Base-by-base conservation (phyloP, 1,140 invertebrate species). In the Orius insidiosus region DNA sequence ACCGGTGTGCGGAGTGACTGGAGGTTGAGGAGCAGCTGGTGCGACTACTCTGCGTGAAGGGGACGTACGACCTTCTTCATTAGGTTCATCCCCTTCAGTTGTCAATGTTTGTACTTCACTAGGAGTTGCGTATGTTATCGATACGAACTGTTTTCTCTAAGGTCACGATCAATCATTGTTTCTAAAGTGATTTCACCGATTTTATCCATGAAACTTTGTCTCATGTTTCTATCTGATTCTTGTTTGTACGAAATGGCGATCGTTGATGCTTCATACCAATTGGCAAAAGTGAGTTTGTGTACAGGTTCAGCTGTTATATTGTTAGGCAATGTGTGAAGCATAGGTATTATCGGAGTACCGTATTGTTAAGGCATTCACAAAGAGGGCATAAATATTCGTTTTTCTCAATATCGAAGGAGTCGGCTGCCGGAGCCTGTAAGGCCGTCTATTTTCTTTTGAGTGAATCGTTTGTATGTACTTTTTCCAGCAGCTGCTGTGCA, bases 381-480 rank as follows among this genome's bases (percentile, higher is more conserved):
- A 98, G 71, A 1, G 95, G 95, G 62, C 95, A 98, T 5, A 97
- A 68, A 65, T 92, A 98, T 63, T 98, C 95, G 41, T 82, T 76
- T 62, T 83, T 85, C 33, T 93, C 88, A 11, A 89, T 76, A 61
- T 89, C 85, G 59, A 86, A 94, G 54, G 80, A 0, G 78, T 71
- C 11, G 81, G 80, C 48, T 86, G 79, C 5, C 87, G 71, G 33
- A 82, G 69, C 34, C 89, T 71, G 54, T 82, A 85, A 0, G 86
- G 85, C 34, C 93, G 75, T 36, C 85, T 66, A 54, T 85, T 77
- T 63, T 98, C 93, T 60, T 86, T 85, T 5, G 75, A 69, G 9
- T 85, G 66, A 38, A 96, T 81, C 52, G 78, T 85, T 49, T 89
- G 82, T 58, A 86, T 86, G 61, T 92, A 92, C 62, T 84, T 85